Evolutionary conservation across 2,113 vertebrate species (phyloP).

Genomic region (Aleadryas rufinucha): DNA sequence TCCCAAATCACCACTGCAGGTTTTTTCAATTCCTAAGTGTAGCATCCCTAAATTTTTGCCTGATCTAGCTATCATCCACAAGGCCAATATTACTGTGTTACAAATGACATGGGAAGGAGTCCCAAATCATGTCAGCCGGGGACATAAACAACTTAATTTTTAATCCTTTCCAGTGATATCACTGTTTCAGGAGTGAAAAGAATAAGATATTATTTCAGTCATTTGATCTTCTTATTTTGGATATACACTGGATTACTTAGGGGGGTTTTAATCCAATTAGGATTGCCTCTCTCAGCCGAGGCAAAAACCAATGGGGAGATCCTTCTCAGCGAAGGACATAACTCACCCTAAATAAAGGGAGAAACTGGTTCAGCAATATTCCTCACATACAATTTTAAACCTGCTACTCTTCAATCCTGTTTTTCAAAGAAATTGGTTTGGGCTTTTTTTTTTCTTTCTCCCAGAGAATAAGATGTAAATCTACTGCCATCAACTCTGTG

Average conservation of each 20-base stretch:
- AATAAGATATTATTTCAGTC: not conserved
- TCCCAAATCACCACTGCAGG: not conserved
- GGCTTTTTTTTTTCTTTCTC: not conserved
- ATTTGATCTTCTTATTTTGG: slow-evolving; percentile 36
- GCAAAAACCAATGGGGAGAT: not conserved
- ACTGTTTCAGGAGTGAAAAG: not conserved
- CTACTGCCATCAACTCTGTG: slow-evolving; percentile 6
- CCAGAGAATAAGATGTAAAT: slow-evolving; percentile 16
- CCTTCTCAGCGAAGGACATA: not conserved
- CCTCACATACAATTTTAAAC: not conserved
- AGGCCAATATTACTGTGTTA: not conserved
- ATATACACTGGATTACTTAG: not conserved
- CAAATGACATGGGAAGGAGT: not conserved
- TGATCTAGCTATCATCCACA: not conserved
- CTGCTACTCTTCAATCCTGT: not conserved
- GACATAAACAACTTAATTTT: not conserved
- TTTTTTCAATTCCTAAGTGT: not conserved
- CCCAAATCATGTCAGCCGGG: not conserved
- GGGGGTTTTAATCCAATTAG: not conserved
- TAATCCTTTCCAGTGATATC: not conserved
- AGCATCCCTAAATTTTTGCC: not conserved
- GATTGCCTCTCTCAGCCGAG: not conserved
- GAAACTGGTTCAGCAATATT: not conserved
- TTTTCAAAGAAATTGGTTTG: not conserved
- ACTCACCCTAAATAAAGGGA: not conserved